phyloP scores from a whole-genome alignment of 64 coral and sea anemone species.

The Hydrozoanthus tunicans region DNA sequence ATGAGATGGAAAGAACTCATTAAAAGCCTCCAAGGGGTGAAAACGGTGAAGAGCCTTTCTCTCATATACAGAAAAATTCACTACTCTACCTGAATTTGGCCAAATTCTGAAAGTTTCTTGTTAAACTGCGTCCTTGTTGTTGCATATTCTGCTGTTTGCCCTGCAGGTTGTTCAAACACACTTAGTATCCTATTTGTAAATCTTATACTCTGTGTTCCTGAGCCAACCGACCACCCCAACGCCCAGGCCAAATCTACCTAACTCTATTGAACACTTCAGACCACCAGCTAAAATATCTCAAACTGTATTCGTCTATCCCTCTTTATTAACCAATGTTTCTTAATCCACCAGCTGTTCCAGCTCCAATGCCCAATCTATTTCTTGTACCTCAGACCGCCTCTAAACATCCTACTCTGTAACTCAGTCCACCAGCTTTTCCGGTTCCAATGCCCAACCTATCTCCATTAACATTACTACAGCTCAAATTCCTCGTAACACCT shows the following conservation, averaged over 20 bases:
- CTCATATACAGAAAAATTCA: not conserved
- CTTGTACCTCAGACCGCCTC: not conserved
- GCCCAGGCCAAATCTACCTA: not conserved
- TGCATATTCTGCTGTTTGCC: conserved; percentile 70
- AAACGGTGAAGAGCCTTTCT: no score
- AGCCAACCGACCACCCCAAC: not conserved
- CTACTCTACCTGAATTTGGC: conserved; percentile 74
- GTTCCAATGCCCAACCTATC: no score
- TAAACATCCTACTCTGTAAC: not conserved
- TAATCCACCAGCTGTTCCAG: conserved; percentile 45
- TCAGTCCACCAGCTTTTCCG: not conserved
- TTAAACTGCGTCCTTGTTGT: conserved; percentile 79
- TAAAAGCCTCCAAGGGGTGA: no score
- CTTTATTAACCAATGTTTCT: conserved; percentile 29
- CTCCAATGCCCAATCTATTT: no score
- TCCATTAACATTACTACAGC: not conserved
- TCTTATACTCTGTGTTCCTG: not conserved
- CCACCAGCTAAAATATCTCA: not conserved
- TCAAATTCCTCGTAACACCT: not conserved
- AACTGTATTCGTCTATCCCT: not conserved
- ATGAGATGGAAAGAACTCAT: no score
- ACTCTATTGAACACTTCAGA: not conserved
- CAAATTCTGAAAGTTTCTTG: conserved; percentile 75
- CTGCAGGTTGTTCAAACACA: conserved; percentile 29
- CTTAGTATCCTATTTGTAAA: no score